These are phyloP conservation scores for Prinia subflava DNA, from an alignment of 2,113 vertebrate genomes.

Conservation along the genomic window DNA sequence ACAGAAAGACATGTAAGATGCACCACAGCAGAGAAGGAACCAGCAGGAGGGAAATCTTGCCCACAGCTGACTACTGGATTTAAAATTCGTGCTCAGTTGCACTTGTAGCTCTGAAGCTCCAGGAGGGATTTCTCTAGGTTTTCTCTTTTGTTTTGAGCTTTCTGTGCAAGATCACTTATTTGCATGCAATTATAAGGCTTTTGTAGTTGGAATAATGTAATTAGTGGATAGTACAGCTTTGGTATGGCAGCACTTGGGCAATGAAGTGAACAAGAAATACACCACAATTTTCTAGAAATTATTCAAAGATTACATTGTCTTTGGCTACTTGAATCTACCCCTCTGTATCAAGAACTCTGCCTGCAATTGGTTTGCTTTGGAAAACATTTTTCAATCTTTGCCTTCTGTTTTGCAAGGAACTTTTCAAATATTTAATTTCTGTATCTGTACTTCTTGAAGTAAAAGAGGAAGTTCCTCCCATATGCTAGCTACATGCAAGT, in stretches of 20 bases:
- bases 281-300: neutral
- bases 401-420: neutral
- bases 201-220: neutral
- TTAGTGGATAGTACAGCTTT: neutral
- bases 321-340: neutral
- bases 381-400: neutral
- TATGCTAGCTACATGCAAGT: neutral
- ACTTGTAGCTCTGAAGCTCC: neutral
- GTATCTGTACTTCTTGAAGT: neutral
- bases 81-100: neutral
- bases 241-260: neutral
- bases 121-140: neutral
- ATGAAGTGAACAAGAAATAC: neutral
- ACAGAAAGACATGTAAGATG: neutral
- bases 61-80: neutral
- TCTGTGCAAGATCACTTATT: neutral
- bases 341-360: neutral
- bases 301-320: neutral
- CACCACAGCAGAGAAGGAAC: neutral
- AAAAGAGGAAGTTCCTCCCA: neutral
- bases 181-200: neutral
- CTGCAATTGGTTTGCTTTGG: neutral
- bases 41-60: slow-evolving; percentile 1
- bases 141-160: slow-evolving; percentile 14
- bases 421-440: neutral